Percentiles rank a stretch among this genome's conserved stretches.
phyloP scores from a whole-genome alignment of 1,140 invertebrate genomes.

The Bombus fervidus region DNA sequence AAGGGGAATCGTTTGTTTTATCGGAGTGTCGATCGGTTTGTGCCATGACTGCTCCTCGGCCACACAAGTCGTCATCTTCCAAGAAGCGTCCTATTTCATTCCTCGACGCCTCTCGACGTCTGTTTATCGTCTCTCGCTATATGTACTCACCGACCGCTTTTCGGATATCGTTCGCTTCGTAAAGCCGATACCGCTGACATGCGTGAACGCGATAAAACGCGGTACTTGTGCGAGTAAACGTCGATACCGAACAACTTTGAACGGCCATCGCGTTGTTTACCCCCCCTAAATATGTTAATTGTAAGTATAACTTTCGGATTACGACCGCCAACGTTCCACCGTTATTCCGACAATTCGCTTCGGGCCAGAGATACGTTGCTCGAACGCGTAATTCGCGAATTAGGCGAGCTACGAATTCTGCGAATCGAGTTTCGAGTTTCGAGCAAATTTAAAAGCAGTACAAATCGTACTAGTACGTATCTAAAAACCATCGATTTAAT shows the following conservation, averaged over 20 bases:
- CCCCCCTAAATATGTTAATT: not conserved
- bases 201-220: slow-evolving; percentile 10
- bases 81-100: too few species aligned
- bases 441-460: not conserved
- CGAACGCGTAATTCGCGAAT: not conserved
- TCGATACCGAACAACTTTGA: slow-evolving; percentile 10
- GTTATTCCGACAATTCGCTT: not conserved
- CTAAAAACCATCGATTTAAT: too few species aligned
- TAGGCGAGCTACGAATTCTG: not conserved
- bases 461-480: not conserved
- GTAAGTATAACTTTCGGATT: not conserved
- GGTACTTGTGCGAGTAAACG: not conserved
- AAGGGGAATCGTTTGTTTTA: too few species aligned
- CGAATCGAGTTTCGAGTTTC: not conserved
- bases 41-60: too few species aligned
- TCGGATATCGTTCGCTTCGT: too few species aligned
- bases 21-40: too few species aligned
- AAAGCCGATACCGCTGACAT: too few species aligned
- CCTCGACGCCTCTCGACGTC: too few species aligned
- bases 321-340: not conserved
- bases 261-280: not conserved
- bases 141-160: too few species aligned
- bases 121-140: too few species aligned
- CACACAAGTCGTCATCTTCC: too few species aligned
- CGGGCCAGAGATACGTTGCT: not conserved